A percentile compares a stretch with the other conserved stretches of the same genome.
Conservation (phyloP, 2,888 invertebrate species). For the Limenitis camilla region DNA sequence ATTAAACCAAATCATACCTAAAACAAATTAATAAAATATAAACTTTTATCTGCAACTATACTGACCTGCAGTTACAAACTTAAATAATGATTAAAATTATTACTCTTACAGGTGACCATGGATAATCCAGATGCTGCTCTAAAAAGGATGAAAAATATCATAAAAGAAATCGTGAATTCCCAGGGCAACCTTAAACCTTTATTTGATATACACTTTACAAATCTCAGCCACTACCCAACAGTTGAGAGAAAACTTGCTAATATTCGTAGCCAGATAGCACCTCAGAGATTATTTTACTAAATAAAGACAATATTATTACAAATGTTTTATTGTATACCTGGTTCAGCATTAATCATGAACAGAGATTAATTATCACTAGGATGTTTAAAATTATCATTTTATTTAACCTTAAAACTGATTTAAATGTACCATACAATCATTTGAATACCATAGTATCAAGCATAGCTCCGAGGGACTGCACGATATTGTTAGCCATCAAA, state of each 20-base stretch:
- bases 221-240: slow-evolving; percentile 34
- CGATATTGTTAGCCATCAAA: slow-evolving; percentile 97
- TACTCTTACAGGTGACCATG: slow-evolving; percentile 49
- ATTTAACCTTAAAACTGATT: slow-evolving; percentile 24
- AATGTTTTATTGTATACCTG: slow-evolving; percentile 45
- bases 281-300: slow-evolving; percentile 45
- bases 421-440: slow-evolving; percentile 46
- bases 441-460: slow-evolving; percentile 81
- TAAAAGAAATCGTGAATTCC: slow-evolving; percentile 44
- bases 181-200: slow-evolving; percentile 49
- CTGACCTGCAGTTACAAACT: background rate
- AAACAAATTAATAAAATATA: no score
- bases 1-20: no score
- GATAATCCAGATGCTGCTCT: slow-evolving; percentile 52
- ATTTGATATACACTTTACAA: slow-evolving; percentile 56
- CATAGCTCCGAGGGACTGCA: slow-evolving; percentile 98
- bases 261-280: slow-evolving; percentile 53
- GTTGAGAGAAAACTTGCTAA: slow-evolving; percentile 38
- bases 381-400: slow-evolving; percentile 19
- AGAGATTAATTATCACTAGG: no score
- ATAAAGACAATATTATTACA: slow-evolving; percentile 31
- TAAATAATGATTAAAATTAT: background rate
- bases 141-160: slow-evolving; percentile 46
- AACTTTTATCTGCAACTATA: no score
- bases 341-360: no score